Percentiles rank a stretch among this genome's conserved stretches.
Conservation (phyloP, 23 tunicate genomes). For the Oikopleura albicans region DNA sequence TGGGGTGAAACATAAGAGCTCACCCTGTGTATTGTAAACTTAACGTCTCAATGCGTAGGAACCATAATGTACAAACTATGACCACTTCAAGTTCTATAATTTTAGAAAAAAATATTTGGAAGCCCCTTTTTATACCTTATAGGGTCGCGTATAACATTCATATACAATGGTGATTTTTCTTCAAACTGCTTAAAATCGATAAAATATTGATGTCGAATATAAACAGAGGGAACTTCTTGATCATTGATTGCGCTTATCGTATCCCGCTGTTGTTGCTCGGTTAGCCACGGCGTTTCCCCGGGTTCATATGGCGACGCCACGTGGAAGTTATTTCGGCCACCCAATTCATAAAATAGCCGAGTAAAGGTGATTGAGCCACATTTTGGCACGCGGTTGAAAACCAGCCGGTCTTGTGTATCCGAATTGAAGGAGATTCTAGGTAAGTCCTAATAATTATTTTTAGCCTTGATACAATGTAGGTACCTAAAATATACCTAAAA, state of each 20-base stretch:
- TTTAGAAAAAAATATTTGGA: too few species aligned
- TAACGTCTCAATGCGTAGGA: too few species aligned
- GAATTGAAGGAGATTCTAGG: background rate
- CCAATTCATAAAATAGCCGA: background rate
- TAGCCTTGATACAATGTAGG: too few species aligned
- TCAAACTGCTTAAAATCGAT: background rate
- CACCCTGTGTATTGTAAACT: too few species aligned
- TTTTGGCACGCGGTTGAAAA: constrained; percentile 10
- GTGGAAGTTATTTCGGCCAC: background rate
- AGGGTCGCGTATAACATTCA: constrained; percentile 14
- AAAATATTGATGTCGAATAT: constrained; percentile 16
- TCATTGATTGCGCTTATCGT: background rate
- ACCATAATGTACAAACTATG: too few species aligned
- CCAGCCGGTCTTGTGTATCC: background rate
- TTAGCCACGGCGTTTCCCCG: background rate
- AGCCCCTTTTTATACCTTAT: too few species aligned
- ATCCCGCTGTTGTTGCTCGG: background rate
- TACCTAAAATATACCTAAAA: too few species aligned
- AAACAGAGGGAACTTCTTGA: background rate
- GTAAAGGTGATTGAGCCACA: background rate
- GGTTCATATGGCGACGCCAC: background rate
- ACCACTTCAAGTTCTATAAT: too few species aligned
- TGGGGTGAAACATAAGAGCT: too few species aligned
- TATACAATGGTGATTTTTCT: background rate
- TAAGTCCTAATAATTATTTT: too few species aligned